Conservation (phyloP, 2,797 vertebrate genomes). For the Scarus forsteni region DNA sequence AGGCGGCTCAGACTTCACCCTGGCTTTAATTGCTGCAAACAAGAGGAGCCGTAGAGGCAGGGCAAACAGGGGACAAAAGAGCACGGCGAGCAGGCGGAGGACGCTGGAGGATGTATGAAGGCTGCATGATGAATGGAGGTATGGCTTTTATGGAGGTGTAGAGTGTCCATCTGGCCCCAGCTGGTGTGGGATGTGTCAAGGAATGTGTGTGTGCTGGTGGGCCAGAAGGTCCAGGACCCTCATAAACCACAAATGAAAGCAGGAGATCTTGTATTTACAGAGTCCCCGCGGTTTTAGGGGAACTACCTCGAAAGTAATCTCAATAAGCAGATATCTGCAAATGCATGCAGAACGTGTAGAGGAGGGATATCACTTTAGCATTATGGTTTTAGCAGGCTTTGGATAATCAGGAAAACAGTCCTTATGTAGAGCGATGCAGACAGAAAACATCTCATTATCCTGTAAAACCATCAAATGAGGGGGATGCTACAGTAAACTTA, state of each 20-base stretch:
- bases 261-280: constrained; percentile 45
- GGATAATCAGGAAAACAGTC: too few relatives aligned
- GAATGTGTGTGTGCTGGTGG: constrained; percentile 43
- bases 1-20: constrained; percentile 88
- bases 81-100: constrained; percentile 71
- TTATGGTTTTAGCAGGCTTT: too few relatives aligned
- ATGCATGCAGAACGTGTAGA: neutral
- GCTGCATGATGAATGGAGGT: constrained; percentile 56
- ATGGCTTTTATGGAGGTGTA: constrained; percentile 56
- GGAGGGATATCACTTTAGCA: too few relatives aligned
- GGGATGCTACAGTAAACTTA: too few relatives aligned
- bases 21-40: constrained; percentile 88
- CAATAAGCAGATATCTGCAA: neutral
- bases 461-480: too few relatives aligned
- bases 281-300: constrained; percentile 19
- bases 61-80: constrained; percentile 85
- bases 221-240: constrained; percentile 36
- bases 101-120: constrained; percentile 35
- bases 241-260: constrained; percentile 54
- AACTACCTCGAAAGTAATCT: constrained; percentile 17
- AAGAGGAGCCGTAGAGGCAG: constrained; percentile 85
- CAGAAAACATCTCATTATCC: too few relatives aligned
- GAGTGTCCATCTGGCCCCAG: constrained; percentile 52
- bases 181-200: constrained; percentile 52
- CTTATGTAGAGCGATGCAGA: too few relatives aligned